phyloP scores from a whole-genome alignment of 2,888 invertebrate genomes.

The Diloba caeruleocephala region DNA sequence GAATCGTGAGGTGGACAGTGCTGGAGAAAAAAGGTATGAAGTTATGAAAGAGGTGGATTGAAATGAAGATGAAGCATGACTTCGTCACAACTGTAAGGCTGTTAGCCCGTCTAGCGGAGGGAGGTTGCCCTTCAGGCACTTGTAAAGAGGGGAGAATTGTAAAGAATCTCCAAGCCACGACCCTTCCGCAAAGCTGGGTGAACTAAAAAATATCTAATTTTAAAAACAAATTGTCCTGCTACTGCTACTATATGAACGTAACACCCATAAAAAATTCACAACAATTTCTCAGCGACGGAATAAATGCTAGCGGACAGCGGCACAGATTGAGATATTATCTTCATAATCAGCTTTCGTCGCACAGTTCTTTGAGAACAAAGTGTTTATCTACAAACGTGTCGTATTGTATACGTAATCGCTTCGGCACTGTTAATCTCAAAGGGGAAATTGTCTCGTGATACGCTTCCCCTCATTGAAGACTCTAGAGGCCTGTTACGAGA shows the following conservation, averaged over 20 bases:
- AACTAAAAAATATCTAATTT: no score
- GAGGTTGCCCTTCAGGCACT: no score
- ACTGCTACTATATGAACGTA: background rate
- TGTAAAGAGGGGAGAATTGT: no score
- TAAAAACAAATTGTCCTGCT: conserved; percentile 17
- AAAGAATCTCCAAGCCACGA: no score
- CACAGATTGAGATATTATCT: conserved; percentile 50
- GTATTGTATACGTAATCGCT: conserved; percentile 61
- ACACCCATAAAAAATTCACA: conserved; percentile 12
- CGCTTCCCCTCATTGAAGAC: conserved; percentile 68
- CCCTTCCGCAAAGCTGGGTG: no score
- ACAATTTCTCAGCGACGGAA: conserved; percentile 15
- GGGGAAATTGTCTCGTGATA: conserved; percentile 80
- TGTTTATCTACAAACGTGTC: conserved; percentile 51
- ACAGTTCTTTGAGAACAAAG: conserved; percentile 54
- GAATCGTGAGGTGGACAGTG: no score
- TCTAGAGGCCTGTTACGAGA: conserved; percentile 43
- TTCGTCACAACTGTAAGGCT: no score
- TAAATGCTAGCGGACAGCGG: conserved; percentile 22
- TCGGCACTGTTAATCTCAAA: conserved; percentile 66
- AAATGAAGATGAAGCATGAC: no score
- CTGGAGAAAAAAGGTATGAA: no score
- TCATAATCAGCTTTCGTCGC: conserved; percentile 37
- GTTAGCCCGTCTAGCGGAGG: no score
- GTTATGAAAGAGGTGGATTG: no score